Evolutionary conservation across 2,113 vertebrate genomes (phyloP).

Genomic region (Macheiramphus alcinus): DNA sequence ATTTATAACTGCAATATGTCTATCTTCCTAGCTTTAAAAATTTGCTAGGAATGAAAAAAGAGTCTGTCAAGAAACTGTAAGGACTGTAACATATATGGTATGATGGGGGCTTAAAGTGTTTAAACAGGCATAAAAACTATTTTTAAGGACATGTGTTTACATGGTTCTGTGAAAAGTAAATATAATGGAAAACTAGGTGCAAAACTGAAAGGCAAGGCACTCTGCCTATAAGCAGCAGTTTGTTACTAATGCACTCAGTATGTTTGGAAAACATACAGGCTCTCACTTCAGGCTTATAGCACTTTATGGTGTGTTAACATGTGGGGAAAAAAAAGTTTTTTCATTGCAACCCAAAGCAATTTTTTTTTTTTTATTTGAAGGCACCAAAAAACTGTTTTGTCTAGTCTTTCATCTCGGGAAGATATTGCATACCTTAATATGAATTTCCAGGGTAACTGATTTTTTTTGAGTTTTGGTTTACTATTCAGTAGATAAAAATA

Average conservation of each 20-base stretch:
- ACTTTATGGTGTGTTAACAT: background rate
- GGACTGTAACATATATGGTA: background rate
- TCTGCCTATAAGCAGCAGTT: background rate
- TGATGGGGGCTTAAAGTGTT: background rate
- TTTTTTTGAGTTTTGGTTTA: background rate
- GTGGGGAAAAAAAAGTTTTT: background rate
- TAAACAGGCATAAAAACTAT: background rate
- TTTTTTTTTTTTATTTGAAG: background rate
- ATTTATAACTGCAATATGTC: background rate
- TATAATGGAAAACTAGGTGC: background rate
- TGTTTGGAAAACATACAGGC: background rate
- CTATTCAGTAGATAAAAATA: background rate
- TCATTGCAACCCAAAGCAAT: background rate
- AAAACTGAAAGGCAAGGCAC: background rate
- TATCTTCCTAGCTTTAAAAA: background rate
- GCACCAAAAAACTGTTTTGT: background rate
- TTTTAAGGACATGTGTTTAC: background rate
- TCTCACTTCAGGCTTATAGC: background rate
- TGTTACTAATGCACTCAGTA: background rate
- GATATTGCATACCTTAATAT: background rate
- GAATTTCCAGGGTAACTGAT: background rate
- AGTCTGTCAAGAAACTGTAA: background rate
- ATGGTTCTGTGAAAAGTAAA: background rate
- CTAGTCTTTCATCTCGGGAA: background rate
- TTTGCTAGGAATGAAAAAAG: background rate